These are phyloP conservation scores for Nipponacmea schrenckii DNA, from an alignment of 2,888 invertebrate species.

Conservation along the genomic window DNA sequence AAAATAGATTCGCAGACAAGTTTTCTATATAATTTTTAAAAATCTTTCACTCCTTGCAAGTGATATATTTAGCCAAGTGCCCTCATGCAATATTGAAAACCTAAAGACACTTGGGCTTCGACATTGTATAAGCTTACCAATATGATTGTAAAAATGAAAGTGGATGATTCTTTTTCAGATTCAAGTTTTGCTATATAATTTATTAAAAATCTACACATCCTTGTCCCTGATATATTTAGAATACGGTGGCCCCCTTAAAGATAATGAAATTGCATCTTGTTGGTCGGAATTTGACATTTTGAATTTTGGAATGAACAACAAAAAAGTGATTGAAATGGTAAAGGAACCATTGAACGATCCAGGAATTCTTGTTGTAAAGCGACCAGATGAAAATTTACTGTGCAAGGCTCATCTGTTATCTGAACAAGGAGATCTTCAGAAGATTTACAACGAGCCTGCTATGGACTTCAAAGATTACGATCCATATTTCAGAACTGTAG, in stretches of 20 bases:
- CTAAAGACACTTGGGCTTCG: too few species aligned
- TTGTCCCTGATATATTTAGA: conserved; percentile 51
- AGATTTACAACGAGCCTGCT: not conserved
- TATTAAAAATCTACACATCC: conserved; percentile 45
- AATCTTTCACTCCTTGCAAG: too few species aligned
- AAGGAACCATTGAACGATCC: not conserved
- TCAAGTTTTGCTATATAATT: conserved; percentile 33
- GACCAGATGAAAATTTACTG: not conserved
- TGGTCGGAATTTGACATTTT: not conserved
- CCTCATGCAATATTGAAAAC: not conserved
- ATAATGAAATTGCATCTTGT: not conserved
- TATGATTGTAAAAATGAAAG: not conserved
- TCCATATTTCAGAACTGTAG: conserved; percentile 48
- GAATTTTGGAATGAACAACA: not conserved
- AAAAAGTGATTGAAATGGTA: not conserved
- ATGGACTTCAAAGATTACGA: conserved; percentile 35
- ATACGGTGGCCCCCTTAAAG: conserved; percentile 44
- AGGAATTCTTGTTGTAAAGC: not conserved
- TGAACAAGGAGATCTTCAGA: not conserved
- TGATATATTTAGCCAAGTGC: too few species aligned
- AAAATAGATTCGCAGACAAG: too few species aligned
- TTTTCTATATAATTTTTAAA: too few species aligned
- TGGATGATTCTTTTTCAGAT: conserved; percentile 28
- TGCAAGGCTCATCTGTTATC: conserved; percentile 8
- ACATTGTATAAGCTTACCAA: too few species aligned